Percentiles rank a stretch among this genome's conserved stretches.
phyloP scores from a whole-genome alignment of 1,140 invertebrate genomes.

The Plectus sambesii region DNA sequence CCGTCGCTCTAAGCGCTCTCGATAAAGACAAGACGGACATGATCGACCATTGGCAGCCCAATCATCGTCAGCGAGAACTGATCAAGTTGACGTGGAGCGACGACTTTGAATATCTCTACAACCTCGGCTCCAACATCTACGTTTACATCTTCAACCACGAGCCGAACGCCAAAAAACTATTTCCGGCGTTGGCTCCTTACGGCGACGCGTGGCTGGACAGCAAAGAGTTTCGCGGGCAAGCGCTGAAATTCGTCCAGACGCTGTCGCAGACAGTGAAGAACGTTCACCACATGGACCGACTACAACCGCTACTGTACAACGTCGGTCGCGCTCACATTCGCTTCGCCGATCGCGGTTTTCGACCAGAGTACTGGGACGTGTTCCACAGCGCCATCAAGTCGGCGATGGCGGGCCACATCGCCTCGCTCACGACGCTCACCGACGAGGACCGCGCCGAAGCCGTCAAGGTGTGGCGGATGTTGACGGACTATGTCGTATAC shows the following conservation, averaged over 20 bases:
- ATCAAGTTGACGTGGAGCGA: conserved; percentile 42
- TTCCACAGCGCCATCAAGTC: conserved; percentile 43
- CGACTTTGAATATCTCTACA: conserved; percentile 43
- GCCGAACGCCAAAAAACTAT: conserved; percentile 37
- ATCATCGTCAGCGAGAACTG: conserved; percentile 31
- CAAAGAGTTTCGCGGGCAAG: conserved; percentile 37
- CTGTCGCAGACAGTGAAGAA: conserved; percentile 41
- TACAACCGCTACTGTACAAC: conserved; percentile 27
- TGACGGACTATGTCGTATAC: conserved; percentile 37
- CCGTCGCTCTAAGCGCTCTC: too few relatives aligned
- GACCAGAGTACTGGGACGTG: conserved; percentile 42
- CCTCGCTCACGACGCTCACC: conserved; percentile 21
- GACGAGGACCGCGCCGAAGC: conserved; percentile 34
- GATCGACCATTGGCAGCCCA: conserved; percentile 30
- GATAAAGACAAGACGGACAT: too few relatives aligned
- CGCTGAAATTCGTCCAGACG: conserved; percentile 43
- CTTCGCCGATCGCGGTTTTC: conserved; percentile 40
- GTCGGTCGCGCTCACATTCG: conserved; percentile 39
- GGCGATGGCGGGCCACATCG: conserved; percentile 30
- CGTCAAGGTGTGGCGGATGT: conserved; percentile 32
- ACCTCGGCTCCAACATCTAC: conserved; percentile 37
- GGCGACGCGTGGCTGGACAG: conserved; percentile 34
- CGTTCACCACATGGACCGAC: conserved; percentile 40
- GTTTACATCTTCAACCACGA: conserved; percentile 41
- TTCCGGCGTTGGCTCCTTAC: conserved; percentile 38